Evolutionary conservation across 2,888 invertebrate species (phyloP).

Genomic region (Chironomus riparius): DNA sequence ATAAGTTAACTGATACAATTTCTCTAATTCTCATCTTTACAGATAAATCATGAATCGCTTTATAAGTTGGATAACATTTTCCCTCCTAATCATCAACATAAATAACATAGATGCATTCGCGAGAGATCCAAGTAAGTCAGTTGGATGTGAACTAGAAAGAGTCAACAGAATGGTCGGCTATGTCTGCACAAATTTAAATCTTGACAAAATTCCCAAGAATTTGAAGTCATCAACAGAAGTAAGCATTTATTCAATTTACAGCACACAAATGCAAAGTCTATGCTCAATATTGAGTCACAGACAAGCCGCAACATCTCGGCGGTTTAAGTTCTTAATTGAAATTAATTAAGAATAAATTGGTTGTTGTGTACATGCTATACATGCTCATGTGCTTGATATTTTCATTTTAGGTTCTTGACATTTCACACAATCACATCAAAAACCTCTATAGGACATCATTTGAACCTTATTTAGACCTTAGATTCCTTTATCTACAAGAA

Average conservation of each 20-base stretch:
- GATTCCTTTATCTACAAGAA: conserved; percentile 40
- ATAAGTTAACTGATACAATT: too few species aligned
- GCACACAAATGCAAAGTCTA: background rate
- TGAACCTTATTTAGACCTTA: conserved; percentile 36
- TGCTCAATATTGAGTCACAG: too few species aligned
- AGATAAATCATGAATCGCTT: too few species aligned
- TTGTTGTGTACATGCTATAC: background rate
- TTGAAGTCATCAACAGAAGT: conserved; percentile 40
- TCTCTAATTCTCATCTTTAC: too few species aligned
- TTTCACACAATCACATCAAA: conserved; percentile 41
- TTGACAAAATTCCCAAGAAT: conserved; percentile 40
- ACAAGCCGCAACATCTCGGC: background rate
- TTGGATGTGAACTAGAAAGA: conserved; percentile 20
- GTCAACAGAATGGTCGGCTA: conserved; percentile 27
- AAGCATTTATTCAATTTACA: conserved; percentile 15
- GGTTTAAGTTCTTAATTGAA: conserved; percentile 7
- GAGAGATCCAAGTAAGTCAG: too few species aligned
- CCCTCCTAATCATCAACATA: too few species aligned
- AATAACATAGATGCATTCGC: too few species aligned
- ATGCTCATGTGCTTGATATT: background rate
- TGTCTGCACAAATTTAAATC: conserved; percentile 33
- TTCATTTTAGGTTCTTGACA: conserved; percentile 38
- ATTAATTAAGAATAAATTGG: conserved; percentile 25
- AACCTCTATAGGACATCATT: conserved; percentile 39
- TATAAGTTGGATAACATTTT: too few species aligned